Conservation (phyloP, 92 coral and sea anemone genomes). For the Bergia puertoricense region DNA sequence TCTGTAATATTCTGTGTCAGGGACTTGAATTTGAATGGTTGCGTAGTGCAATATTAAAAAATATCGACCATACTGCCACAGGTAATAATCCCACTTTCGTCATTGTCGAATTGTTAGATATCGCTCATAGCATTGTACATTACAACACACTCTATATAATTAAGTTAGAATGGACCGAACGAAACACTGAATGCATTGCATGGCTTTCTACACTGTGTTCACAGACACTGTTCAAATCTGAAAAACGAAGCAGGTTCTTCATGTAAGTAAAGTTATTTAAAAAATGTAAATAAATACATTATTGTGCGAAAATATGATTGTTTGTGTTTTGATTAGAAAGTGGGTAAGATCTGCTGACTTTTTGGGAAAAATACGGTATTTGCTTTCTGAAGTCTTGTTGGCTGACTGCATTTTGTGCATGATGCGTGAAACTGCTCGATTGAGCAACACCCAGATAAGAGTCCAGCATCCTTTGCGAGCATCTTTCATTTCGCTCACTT, state of each 20-base stretch:
- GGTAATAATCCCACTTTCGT: neutral
- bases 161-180: too few relatives aligned
- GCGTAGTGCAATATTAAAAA: neutral
- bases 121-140: neutral
- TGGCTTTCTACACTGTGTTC: too few relatives aligned
- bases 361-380: too few relatives aligned
- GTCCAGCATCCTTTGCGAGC: too few relatives aligned
- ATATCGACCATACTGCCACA: neutral
- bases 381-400: too few relatives aligned
- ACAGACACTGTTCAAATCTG: too few relatives aligned
- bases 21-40: neutral
- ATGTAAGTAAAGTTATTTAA: neutral
- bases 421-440: too few relatives aligned
- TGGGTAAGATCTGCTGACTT: too few relatives aligned
- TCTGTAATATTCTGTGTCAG: neutral
- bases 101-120: neutral
- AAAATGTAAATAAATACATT: neutral
- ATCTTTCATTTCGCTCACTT: too few relatives aligned
- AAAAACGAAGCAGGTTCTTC: neutral
- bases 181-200: too few relatives aligned
- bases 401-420: too few relatives aligned
- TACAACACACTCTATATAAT: neutral
- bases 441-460: too few relatives aligned
- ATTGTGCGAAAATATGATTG: neutral
- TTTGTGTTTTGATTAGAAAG: neutral